A percentile compares a stretch with the other conserved stretches of the same genome.
These are phyloP conservation scores for Hyperoplus immaculatus DNA, from an alignment of 2,797 vertebrate genomes.

Conservation along the genomic window DNA sequence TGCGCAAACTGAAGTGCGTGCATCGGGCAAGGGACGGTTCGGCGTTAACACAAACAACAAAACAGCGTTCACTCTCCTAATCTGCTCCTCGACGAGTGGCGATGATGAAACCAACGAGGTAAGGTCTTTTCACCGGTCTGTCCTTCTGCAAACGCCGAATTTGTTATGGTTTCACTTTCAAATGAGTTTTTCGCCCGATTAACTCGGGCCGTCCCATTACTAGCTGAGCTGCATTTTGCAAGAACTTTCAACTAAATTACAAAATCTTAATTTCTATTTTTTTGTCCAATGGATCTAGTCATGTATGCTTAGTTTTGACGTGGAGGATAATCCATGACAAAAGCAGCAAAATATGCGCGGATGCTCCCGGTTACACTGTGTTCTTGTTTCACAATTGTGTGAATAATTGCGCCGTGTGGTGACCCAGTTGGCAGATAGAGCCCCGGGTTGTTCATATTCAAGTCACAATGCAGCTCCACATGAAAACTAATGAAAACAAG, in stretches of 20 bases:
- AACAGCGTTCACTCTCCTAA: constrained; percentile 7
- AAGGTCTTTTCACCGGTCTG: constrained; percentile 22
- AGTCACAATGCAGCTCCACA: constrained; percentile 66
- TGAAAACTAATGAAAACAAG: constrained; percentile 29
- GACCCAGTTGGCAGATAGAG: constrained; percentile 81
- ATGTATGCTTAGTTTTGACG: not conserved
- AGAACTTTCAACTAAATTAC: not conserved
- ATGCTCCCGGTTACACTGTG: constrained; percentile 50
- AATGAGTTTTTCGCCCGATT: constrained; percentile 48
- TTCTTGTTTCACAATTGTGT: constrained; percentile 55
- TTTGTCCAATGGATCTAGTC: not conserved
- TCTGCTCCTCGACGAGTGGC: not conserved
- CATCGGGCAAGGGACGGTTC: constrained; percentile 14
- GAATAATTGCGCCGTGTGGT: constrained; percentile 64
- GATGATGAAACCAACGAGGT: constrained; percentile 54
- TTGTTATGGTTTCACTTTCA: constrained; percentile 8
- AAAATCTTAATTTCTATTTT: not conserved
- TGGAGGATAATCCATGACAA: not conserved
- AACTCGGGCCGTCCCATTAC: constrained; percentile 46
- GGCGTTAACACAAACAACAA: constrained; percentile 19
- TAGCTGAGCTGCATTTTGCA: not conserved
- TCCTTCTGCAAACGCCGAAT: not conserved
- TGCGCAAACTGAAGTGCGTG: constrained; percentile 72
- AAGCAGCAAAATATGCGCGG: not conserved
- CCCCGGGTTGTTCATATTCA: constrained; percentile 75